phyloP scores from a whole-genome alignment of 2,888 invertebrate species.

The Rhyacophila evoluta region DNA sequence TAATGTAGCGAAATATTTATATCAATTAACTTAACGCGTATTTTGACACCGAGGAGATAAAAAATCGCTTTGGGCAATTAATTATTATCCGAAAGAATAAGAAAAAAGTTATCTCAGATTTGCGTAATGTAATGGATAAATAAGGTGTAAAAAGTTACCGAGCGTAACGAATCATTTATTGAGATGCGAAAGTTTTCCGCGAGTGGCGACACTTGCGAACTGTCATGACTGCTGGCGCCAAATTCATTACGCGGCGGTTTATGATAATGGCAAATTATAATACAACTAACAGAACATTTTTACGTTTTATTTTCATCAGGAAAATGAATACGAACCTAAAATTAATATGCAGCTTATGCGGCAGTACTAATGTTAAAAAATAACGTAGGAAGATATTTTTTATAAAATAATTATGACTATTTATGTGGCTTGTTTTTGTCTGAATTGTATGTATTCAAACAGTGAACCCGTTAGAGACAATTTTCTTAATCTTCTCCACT shows the following conservation, averaged over 20 bases:
- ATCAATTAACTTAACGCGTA: neutral
- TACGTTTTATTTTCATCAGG: too few relatives aligned
- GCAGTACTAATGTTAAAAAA: too few relatives aligned
- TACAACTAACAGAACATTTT: too few relatives aligned
- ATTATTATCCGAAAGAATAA: neutral
- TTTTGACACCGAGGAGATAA: neutral
- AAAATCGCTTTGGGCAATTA: neutral
- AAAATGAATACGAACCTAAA: too few relatives aligned
- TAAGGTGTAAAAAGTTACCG: neutral
- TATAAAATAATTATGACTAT: too few relatives aligned
- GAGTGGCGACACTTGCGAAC: neutral
- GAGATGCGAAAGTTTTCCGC: conserved; percentile 22
- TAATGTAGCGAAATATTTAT: neutral
- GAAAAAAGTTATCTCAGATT: neutral
- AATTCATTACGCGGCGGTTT: neutral
- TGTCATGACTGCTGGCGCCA: conserved; percentile 13
- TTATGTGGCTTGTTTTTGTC: too few relatives aligned
- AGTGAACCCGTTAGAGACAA: too few relatives aligned
- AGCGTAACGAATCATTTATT: neutral
- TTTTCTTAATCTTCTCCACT: too few relatives aligned
- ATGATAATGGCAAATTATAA: neutral
- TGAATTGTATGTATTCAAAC: too few relatives aligned
- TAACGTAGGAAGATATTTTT: too few relatives aligned
- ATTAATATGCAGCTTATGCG: too few relatives aligned
- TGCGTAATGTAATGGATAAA: neutral